Base-by-base conservation (phyloP, 1,140 invertebrate genomes). In the Grapholita molesta region DNA sequence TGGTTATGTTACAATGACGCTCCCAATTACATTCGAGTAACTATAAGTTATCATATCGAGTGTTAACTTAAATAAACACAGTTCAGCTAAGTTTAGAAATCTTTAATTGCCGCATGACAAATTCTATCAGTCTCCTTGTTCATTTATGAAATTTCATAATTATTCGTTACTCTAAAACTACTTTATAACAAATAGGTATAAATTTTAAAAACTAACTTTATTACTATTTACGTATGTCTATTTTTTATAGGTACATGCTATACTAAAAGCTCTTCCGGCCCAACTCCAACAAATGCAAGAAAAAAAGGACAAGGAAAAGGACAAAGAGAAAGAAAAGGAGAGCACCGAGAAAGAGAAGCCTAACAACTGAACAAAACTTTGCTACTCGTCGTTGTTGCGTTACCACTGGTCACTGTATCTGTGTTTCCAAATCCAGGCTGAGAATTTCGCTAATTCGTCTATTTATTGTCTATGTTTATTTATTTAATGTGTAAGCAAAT, bases 201-300 rank as follows among this genome's bases (percentile, higher is more conserved):
- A n/a, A n/a, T n/a, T n/a, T n/a, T n/a, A n/a, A n/a, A n/a, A n/a
- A n/a, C 12, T 25, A 18, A 48, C 32, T 7, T 32, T 23, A 53
- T 64, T 66, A 48, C 6, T 68, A 23, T 48, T 64, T 57, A 15
- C 25, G 8, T 33, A 61, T 64, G 30, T 48, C 33, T 38, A n/a
- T 42, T 55, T 61, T 67, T 66, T 32, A 15, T 66, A 92, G 92
- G 93, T 94, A 3, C 95, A 96, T 78, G 95, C 95, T 2, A 99
- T 99, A 70, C 92, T 99, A 25, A 99, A 99, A 90, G 97, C 97
- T 69, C 92, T 99, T 71, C 97, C 98, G 48, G 94, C 94, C 12
- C 93, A 94, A 78, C 88, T 93, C 30, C 93, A 94, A 74, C 89
- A 93, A 68, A 91, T 94, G 52, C 92, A 92, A 68, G 94, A 94